Evolutionary conservation across 2,888 invertebrate species (phyloP), one percentile per base, ranked within the genome.

Genomic region (Serrognathus titanus): DNA sequence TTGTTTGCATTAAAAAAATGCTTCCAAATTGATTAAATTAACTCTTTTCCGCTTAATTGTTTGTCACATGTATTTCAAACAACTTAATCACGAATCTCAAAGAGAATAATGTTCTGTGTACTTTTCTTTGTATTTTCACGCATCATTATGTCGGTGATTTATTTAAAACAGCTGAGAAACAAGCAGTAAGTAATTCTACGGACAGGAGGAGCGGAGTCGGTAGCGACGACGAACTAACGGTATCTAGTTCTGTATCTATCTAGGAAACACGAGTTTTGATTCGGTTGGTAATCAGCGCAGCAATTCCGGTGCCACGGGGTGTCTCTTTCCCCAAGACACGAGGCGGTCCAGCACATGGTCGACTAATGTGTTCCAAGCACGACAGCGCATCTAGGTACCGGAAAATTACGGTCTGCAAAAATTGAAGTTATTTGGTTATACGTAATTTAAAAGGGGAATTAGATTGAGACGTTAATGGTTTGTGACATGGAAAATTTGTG

Each of bases 231-330:
- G 49, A 24, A 54, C 53, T 55, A 55, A 51, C 60, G 57, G 57
- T 64, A 64, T 63, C 63, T 63, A 57, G 60, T 64, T 61, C 58
- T 70, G 69, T 69, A 71, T 71, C 71, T 63, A 66, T 65, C 61
- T 65, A 63, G 56, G 65, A 66, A 71, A 74, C 71, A 72, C 70
- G 67, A 69, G 70, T 16, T 20, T 73, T 74, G 24, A 31, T 31
- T 72, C 70, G 71, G 74, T 75, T 66, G 67, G 71, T 74, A 75
- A 75, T 74, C 74, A 73, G 68, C 67, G 66, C 9, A 43, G 43
- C 20, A 43, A 76, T 75, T 76, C 74, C 73, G 73, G 76, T 76
- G 75, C 75, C 75, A 75, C 66, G 73, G 74, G 75, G 76, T 76
- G 76, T 75, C 75, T 74, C 74, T 52, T 70, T 70, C 69, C 70